A percentile compares a stretch with the other conserved stretches of the same genome.
phyloP scores from a whole-genome alignment of 2,797 vertebrate species.

The Argyrosomus regius region DNA sequence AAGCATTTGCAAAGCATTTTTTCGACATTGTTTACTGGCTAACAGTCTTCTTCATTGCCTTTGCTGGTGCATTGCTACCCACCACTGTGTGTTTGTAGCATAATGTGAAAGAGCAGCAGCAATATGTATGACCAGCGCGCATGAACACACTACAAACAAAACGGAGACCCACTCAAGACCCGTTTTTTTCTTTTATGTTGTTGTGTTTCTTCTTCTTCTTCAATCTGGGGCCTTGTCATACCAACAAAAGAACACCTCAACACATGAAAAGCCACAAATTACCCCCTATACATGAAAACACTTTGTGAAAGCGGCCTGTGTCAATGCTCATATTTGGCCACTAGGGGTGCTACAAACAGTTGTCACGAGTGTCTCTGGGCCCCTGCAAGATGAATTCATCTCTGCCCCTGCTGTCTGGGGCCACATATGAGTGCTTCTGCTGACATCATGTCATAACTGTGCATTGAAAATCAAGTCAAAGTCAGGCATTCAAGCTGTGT shows the following conservation, averaged over 20 bases:
- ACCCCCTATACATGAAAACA: not conserved
- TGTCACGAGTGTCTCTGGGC: not conserved
- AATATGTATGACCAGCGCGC: not conserved
- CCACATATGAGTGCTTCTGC: not conserved
- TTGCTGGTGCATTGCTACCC: not conserved
- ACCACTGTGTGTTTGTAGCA: not conserved
- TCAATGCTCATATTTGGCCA: not conserved
- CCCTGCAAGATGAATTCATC: not conserved
- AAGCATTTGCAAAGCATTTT: too few relatives aligned
- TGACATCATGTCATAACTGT: not conserved
- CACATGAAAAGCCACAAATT: not conserved
- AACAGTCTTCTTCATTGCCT: not conserved
- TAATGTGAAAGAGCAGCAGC: not conserved
- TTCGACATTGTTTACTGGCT: not conserved
- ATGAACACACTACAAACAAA: not conserved
- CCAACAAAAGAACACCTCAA: not conserved
- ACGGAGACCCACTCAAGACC: not conserved
- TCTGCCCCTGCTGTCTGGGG: not conserved
- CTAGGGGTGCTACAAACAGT: not conserved
- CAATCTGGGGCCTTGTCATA: not conserved
- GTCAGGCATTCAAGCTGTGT: slow-evolving; percentile 33
- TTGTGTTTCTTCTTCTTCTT: not conserved
- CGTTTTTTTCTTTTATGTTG: not conserved
- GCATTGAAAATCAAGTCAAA: slow-evolving; percentile 1
- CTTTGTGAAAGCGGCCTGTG: not conserved